phyloP scores from a whole-genome alignment of 2,797 vertebrate genomes.

The Silurus aristotelis region DNA sequence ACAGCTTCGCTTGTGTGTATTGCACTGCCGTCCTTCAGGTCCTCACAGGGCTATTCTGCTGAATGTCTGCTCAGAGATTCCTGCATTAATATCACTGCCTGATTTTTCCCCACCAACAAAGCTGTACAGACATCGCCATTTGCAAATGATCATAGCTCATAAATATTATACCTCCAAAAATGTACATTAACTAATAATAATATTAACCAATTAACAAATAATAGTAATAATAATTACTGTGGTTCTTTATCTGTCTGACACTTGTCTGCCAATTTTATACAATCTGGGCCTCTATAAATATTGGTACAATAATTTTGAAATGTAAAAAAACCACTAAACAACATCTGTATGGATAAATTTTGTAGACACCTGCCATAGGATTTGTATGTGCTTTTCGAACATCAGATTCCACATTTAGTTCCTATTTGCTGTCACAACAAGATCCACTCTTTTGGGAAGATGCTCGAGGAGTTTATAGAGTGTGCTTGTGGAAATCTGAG shows the following conservation, averaged over 20 bases:
- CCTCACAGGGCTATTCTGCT: constrained; percentile 43
- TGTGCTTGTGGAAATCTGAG: no score
- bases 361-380: no score
- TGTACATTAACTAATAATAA: background rate
- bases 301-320: background rate
- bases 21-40: constrained; percentile 23
- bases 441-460: no score
- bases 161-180: background rate
- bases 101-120: constrained; percentile 38
- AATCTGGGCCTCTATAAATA: background rate
- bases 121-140: background rate
- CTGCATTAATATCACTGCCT: constrained; percentile 42
- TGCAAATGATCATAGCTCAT: background rate
- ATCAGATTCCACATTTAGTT: no score
- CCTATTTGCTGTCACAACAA: no score
- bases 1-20: constrained; percentile 8
- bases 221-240: background rate
- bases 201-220: background rate
- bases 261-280: background rate
- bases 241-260: background rate
- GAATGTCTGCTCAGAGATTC: constrained; percentile 43
- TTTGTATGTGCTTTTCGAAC: no score
- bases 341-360: no score
- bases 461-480: no score
- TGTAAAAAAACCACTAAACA: no score